These are phyloP conservation scores for Glyphotaelius pellucidus DNA, from an alignment of 2,888 invertebrate genomes.

Conservation along the genomic window DNA sequence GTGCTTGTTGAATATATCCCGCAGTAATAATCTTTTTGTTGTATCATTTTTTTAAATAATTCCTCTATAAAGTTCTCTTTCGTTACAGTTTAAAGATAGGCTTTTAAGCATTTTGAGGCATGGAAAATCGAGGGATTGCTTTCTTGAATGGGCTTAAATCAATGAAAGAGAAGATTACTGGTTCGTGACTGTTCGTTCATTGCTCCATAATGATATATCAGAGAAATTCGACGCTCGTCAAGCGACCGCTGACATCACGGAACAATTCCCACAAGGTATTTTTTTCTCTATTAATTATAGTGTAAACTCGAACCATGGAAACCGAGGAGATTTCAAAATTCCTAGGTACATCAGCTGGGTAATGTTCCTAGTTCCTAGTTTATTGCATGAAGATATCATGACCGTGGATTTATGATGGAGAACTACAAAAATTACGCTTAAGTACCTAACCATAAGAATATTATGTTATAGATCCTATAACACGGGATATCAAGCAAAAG, in stretches of 20 bases:
- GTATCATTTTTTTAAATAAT: no score
- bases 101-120: not conserved
- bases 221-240: slow-evolving; percentile 40
- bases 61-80: not conserved
- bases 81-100: not conserved
- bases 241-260: not conserved
- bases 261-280: slow-evolving; percentile 12
- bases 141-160: slow-evolving; percentile 23
- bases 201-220: slow-evolving; percentile 43
- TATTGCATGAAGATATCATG: not conserved
- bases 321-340: not conserved
- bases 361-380: not conserved
- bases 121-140: not conserved
- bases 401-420: no score
- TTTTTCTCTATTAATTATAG: not conserved
- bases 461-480: no score
- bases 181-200: slow-evolving; percentile 28
- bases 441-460: no score
- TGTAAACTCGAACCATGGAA: not conserved
- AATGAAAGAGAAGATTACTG: slow-evolving; percentile 17
- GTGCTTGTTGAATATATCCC: no score
- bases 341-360: not conserved
- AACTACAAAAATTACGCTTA: no score
- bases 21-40: not conserved
- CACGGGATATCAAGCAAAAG: no score